phyloP scores from a whole-genome alignment of 1,140 invertebrate genomes.

The Meloidogyne exigua region DNA sequence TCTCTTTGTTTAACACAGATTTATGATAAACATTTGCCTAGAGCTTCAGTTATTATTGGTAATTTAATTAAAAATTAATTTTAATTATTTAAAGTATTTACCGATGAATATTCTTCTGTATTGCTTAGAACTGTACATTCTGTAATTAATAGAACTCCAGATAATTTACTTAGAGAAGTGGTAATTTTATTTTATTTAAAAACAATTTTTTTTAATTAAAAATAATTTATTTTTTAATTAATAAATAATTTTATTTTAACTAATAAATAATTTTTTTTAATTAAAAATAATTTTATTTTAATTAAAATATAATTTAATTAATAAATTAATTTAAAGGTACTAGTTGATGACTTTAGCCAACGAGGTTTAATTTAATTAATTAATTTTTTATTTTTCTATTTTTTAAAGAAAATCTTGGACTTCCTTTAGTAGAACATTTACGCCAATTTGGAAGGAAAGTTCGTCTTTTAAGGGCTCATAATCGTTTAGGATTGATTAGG shows the following conservation, averaged over 20 bases:
- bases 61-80: background rate
- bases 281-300: too few species aligned
- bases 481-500: conserved; percentile 80
- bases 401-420: conserved; percentile 70
- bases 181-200: too few species aligned
- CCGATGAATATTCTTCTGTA: conserved; percentile 82
- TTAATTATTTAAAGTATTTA: conserved; percentile 71
- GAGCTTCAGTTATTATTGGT: conserved; percentile 38
- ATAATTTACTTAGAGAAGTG: conserved; percentile 1
- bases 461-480: conserved; percentile 74
- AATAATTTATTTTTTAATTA: background rate
- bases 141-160: conserved; percentile 68
- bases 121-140: conserved; percentile 82
- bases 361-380: conserved; percentile 71
- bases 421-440: conserved; percentile 77
- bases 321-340: conserved; percentile 69
- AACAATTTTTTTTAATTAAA: too few species aligned
- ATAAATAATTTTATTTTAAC: background rate
- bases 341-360: conserved; percentile 86
- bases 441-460: conserved; percentile 67
- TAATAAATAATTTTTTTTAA: too few species aligned
- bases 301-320: too few species aligned
- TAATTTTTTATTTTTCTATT: conserved; percentile 36
- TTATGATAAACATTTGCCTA: conserved; percentile 42
- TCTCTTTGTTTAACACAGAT: conserved; percentile 22